A percentile compares a stretch with the other conserved stretches of the same genome.
phyloP scores from a whole-genome alignment of 2,797 vertebrate species.

The Eutrigla gurnardus region DNA sequence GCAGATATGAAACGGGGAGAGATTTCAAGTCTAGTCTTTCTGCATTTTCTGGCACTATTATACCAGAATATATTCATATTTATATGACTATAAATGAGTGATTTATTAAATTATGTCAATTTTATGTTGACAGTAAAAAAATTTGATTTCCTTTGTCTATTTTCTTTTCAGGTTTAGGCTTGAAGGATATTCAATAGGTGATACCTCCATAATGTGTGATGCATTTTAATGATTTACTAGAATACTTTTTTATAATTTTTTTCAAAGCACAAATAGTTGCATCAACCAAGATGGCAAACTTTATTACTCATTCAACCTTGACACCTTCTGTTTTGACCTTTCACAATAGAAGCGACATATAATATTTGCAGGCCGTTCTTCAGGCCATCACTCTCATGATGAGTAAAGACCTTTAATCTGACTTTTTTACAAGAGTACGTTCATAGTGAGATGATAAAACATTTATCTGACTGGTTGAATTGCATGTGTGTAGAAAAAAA shows the following conservation, averaged over 20 bases:
- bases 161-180: no score
- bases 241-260: no score
- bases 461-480: constrained; percentile 10
- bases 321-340: background rate
- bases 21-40: background rate
- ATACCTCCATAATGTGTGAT: background rate
- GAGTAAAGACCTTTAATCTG: background rate
- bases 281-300: no score
- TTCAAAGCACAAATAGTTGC: no score
- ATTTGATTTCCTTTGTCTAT: background rate
- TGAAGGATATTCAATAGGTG: background rate
- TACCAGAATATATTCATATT: no score
- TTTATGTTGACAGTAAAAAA: background rate
- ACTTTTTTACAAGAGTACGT: background rate
- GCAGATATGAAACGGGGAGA: constrained; percentile 25
- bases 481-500: constrained; percentile 45
- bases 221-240: background rate
- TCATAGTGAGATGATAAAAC: background rate
- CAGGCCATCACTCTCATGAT: no score
- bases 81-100: background rate
- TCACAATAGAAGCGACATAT: background rate
- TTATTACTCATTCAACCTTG: background rate
- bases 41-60: constrained; percentile 5
- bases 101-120: background rate
- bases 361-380: background rate